A percentile compares a stretch with the other conserved stretches of the same genome.
Evolutionary conservation across 2,113 vertebrate species (phyloP).

Genomic region (Uropsilus gracilis): DNA sequence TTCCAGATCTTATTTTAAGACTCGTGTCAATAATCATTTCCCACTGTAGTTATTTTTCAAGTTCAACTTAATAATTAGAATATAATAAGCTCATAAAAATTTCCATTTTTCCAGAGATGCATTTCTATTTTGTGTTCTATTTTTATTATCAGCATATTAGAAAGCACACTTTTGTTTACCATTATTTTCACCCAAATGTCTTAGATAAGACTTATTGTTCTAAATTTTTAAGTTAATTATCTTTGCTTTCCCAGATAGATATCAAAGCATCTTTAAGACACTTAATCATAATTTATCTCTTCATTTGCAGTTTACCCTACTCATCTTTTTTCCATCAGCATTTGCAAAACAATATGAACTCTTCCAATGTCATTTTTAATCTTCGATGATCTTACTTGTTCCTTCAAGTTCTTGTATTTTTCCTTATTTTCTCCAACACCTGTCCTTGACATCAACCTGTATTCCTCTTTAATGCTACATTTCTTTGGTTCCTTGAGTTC

Average conservation of each 20-base stretch:
- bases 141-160: not conserved
- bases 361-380: not conserved
- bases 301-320: not conserved
- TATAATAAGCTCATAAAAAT: not conserved
- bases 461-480: not conserved
- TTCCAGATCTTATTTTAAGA: not conserved
- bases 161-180: not conserved
- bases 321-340: not conserved
- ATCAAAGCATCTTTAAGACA: not conserved
- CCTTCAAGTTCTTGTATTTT: not conserved
- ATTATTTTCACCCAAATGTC: not conserved
- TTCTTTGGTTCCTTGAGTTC: not conserved
- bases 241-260: not conserved
- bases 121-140: not conserved
- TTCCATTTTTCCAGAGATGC: accelerated
- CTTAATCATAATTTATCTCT: not conserved
- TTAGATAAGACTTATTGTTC: not conserved
- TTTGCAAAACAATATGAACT: not conserved
- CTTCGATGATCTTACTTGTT: not conserved
- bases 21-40: not conserved
- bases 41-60: not conserved
- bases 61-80: not conserved
- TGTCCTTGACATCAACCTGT: not conserved
- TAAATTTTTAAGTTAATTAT: not conserved
- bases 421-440: not conserved